Percentiles rank a stretch among this genome's conserved stretches.
phyloP scores from a whole-genome alignment of 1,140 invertebrate genomes.

The Aphaenogaster rudis region DNA sequence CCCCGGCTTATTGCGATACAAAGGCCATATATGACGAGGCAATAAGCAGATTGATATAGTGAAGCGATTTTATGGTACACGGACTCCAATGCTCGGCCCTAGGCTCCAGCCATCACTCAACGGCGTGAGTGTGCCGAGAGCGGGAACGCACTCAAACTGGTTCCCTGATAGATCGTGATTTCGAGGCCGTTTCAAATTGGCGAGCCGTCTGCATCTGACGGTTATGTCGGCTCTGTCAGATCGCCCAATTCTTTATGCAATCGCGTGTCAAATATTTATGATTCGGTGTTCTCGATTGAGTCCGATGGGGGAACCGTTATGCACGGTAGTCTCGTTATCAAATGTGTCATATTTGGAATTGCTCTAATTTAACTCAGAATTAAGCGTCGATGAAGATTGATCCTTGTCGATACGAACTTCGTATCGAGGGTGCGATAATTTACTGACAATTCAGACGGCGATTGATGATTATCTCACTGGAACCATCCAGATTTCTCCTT shows the following conservation, averaged over 20 bases:
- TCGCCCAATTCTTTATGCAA: slow-evolving; percentile 75
- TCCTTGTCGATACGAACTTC: slow-evolving; percentile 23
- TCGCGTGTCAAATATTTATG: slow-evolving; percentile 60
- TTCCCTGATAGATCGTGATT: slow-evolving; percentile 65
- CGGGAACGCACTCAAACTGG: slow-evolving; percentile 51
- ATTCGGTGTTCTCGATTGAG: slow-evolving; percentile 58
- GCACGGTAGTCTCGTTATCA: slow-evolving; percentile 55
- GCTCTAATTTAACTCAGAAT: slow-evolving; percentile 31
- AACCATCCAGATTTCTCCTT: slow-evolving; percentile 45
- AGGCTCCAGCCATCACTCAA: slow-evolving; percentile 71
- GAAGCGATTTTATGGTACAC: slow-evolving; percentile 75
- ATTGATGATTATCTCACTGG: slow-evolving; percentile 41
- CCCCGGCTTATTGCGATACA: slow-evolving; percentile 43
- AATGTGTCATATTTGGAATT: slow-evolving; percentile 30
- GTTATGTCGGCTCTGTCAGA: slow-evolving; percentile 67
- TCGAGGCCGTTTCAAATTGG: slow-evolving; percentile 68
- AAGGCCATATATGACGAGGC: slow-evolving; percentile 62
- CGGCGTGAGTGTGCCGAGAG: slow-evolving; percentile 35
- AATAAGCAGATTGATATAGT: slow-evolving; percentile 76
- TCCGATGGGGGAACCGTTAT: slow-evolving; percentile 47
- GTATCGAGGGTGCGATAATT: slow-evolving; percentile 38
- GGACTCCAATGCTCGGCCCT: slow-evolving; percentile 67
- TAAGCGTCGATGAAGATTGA: slow-evolving; percentile 25
- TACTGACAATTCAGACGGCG: slow-evolving; percentile 17
- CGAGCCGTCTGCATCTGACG: slow-evolving; percentile 56